A percentile compares a stretch with the other conserved stretches of the same genome.
Evolutionary conservation across 2,888 invertebrate species (phyloP).

Genomic region (Eilema sororculum): DNA sequence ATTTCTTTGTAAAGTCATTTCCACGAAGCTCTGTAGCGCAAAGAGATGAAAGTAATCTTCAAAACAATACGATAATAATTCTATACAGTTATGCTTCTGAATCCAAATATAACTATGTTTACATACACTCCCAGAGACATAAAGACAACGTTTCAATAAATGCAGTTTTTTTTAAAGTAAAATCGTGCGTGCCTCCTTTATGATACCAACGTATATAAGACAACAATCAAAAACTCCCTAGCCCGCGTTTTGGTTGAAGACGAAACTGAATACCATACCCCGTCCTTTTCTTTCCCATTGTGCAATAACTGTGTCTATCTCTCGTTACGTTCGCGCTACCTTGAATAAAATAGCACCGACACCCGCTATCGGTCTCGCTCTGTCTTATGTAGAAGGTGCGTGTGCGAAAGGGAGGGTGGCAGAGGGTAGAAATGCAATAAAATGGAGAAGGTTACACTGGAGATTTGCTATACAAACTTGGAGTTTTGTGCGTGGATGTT

Average conservation of each 20-base stretch:
- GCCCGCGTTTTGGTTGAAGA: conserved; percentile 74
- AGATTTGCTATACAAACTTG: conserved; percentile 72
- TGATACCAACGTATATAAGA: conserved; percentile 55
- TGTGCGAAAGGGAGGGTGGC: conserved; percentile 63
- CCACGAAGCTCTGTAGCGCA: not conserved
- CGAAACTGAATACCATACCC: conserved; percentile 64
- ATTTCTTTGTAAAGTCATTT: conserved; percentile 1
- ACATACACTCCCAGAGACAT: conserved; percentile 54
- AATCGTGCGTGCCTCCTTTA: conserved; percentile 50
- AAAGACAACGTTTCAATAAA: conserved; percentile 65
- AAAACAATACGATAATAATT: conserved; percentile 13
- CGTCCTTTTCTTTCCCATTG: conserved; percentile 68
- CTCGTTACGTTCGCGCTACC: conserved; percentile 64
- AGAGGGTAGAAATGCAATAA: conserved; percentile 76
- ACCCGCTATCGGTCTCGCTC: conserved; percentile 71
- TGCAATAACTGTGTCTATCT: conserved; percentile 66
- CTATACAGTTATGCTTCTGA: conserved; percentile 6
- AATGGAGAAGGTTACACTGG: conserved; percentile 69
- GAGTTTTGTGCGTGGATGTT: conserved; percentile 65
- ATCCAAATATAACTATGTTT: conserved; percentile 49
- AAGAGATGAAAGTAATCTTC: conserved; percentile 5
- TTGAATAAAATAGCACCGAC: conserved; percentile 79
- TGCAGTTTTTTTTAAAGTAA: conserved; percentile 69
- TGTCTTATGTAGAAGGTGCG: conserved; percentile 39
- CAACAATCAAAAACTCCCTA: conserved; percentile 79